Evolutionary conservation across 2,888 invertebrate genomes (phyloP).

Genomic region (Cyclophora punctaria): DNA sequence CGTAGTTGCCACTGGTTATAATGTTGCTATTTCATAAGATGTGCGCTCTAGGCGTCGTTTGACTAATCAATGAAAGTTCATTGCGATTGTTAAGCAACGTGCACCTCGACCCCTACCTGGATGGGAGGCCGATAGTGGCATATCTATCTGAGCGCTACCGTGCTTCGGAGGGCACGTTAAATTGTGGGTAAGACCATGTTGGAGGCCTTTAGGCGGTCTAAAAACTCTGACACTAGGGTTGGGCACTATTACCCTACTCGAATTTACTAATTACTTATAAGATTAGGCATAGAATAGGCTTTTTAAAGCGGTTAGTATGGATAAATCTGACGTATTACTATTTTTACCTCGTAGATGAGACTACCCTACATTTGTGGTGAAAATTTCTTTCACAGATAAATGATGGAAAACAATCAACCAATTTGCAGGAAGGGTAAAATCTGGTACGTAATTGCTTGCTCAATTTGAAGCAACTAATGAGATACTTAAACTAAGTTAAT

Average conservation of each 20-base stretch:
- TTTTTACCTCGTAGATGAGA: too few species aligned
- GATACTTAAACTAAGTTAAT: conserved; percentile 11
- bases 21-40: neutral
- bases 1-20: neutral
- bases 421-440: neutral
- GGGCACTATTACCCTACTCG: neutral
- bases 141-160: too few species aligned
- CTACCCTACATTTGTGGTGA: too few species aligned
- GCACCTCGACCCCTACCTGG: too few species aligned
- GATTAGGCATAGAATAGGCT: too few species aligned
- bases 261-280: neutral
- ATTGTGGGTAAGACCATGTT: too few species aligned
- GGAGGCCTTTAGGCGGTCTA: too few species aligned
- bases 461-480: conserved; percentile 7
- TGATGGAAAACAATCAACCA: neutral
- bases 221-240: too few species aligned
- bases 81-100: too few species aligned
- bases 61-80: neutral
- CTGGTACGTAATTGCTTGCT: conserved; percentile 3
- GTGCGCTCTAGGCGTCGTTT: neutral
- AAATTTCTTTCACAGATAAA: too few species aligned
- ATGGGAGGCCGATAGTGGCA: too few species aligned
- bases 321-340: neutral
- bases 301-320: neutral
- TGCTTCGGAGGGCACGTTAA: too few species aligned